Conservation (phyloP, 2,113 vertebrate genomes). For the Melanerpes formicivorus region DNA sequence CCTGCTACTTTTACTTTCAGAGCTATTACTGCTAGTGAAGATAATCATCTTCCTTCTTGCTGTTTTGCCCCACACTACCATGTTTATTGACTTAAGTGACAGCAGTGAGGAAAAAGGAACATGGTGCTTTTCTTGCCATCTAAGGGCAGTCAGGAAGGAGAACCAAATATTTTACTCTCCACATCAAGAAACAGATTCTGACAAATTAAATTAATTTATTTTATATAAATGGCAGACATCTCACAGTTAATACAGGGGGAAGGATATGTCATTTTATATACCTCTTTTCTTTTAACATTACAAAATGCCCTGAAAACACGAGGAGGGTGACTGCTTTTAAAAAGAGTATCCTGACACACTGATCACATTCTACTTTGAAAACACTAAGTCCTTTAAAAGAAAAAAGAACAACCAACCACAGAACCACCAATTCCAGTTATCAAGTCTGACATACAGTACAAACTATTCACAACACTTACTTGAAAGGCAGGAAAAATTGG, state of each 20-base stretch:
- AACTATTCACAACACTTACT: conserved; percentile 27
- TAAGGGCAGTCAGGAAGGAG: not conserved
- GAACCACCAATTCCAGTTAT: not conserved
- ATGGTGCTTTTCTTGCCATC: not conserved
- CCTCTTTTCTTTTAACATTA: conserved; percentile 16
- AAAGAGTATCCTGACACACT: not conserved
- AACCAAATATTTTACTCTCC: not conserved
- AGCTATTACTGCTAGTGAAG: not conserved
- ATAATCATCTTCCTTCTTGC: not conserved
- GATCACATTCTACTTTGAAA: conserved; percentile 21
- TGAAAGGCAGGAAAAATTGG: conserved; percentile 55
- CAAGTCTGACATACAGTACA: conserved; percentile 20
- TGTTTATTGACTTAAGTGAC: not conserved
- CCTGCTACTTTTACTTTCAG: not conserved
- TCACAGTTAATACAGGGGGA: conserved; percentile 26
- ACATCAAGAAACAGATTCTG: not conserved
- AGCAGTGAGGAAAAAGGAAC: not conserved
- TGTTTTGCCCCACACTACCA: not conserved
- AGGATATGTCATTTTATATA: conserved; percentile 22
- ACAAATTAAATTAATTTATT: conserved; percentile 71
- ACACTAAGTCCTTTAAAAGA: not conserved
- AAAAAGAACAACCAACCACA: not conserved
- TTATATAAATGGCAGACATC: not conserved
- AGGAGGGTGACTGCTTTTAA: not conserved
- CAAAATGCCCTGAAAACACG: conserved; percentile 56